Percentiles rank a stretch among this genome's conserved stretches.
These are phyloP conservation scores for Myopa tessellatipennis DNA, from an alignment of 2,888 invertebrate species.

Conservation along the genomic window DNA sequence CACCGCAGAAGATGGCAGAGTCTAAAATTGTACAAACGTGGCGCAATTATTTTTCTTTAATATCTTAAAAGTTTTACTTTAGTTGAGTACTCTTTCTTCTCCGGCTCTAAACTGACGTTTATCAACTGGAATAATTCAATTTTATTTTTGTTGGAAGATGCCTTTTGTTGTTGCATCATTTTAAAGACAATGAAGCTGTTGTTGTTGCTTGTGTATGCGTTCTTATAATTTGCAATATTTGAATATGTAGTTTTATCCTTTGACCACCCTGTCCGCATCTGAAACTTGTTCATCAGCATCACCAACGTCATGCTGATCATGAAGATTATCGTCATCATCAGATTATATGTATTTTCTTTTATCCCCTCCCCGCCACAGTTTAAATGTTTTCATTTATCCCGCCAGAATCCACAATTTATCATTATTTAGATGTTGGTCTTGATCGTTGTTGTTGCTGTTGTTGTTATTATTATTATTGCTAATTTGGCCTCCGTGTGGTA, in stretches of 20 bases:
- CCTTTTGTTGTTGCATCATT: slow-evolving; percentile 1
- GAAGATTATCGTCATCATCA: background rate
- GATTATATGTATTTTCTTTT: background rate
- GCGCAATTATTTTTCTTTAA: slow-evolving; percentile 48
- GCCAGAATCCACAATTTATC: slow-evolving; percentile 24
- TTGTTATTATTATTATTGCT: slow-evolving; percentile 11
- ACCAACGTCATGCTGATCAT: background rate
- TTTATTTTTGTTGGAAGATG: slow-evolving; percentile 1
- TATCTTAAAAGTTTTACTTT: background rate
- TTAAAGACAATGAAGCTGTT: background rate
- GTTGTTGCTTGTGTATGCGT: background rate
- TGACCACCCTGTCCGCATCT: background rate
- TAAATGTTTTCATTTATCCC: slow-evolving; percentile 33
- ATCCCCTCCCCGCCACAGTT: background rate
- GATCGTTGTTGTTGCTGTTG: background rate
- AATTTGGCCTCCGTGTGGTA: slow-evolving; percentile 25
- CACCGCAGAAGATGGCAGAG: background rate
- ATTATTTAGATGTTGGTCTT: slow-evolving; percentile 5
- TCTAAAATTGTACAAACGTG: slow-evolving; percentile 51
- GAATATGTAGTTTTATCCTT: slow-evolving; percentile 1
- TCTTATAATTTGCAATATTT: slow-evolving; percentile 25
- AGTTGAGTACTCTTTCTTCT: background rate
- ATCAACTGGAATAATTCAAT: slow-evolving; percentile 35
- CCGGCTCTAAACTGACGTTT: background rate
- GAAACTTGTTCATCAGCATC: background rate